A percentile compares a stretch with the other conserved stretches of the same genome.
phyloP scores from a whole-genome alignment of 2,113 vertebrate genomes.

The Apteryx owenii region DNA sequence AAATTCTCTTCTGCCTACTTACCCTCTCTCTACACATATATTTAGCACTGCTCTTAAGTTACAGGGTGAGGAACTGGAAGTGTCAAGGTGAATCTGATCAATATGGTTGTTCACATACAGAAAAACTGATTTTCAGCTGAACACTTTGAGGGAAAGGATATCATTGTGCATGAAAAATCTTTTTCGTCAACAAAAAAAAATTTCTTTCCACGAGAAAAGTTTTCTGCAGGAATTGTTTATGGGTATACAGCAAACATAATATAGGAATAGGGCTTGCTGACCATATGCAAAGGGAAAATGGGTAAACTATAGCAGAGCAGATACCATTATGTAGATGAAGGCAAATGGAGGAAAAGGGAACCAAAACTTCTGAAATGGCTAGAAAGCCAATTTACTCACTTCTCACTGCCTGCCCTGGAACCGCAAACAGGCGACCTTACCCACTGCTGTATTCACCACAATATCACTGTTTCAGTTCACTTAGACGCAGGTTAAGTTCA shows the following conservation, averaged over 20 bases:
- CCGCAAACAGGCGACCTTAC: not conserved
- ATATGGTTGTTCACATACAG: not conserved
- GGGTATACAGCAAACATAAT: not conserved
- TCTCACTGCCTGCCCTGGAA: not conserved
- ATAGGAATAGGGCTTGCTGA: not conserved
- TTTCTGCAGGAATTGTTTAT: not conserved
- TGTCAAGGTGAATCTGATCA: not conserved
- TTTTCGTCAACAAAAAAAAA: not conserved
- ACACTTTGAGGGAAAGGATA: not conserved
- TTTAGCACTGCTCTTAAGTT: not conserved
- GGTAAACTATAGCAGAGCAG: not conserved
- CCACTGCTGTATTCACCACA: not conserved
- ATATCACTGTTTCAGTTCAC: not conserved
- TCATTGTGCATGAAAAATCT: not conserved
- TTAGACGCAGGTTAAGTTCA: not conserved
- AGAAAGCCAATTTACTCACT: not conserved
- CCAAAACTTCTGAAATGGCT: not conserved
- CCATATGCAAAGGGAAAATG: accelerated
- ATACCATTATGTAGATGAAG: not conserved
- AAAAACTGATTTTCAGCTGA: not conserved
- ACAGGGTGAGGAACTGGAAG: not conserved
- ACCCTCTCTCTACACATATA: conserved; percentile 11
- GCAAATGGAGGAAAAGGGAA: not conserved
- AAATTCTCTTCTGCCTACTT: conserved; percentile 61
- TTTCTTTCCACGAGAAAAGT: not conserved